Evolutionary conservation across 1,140 invertebrate genomes (phyloP), one percentile per base, ranked within the genome.

Genomic region (Holotrichia oblita): DNA sequence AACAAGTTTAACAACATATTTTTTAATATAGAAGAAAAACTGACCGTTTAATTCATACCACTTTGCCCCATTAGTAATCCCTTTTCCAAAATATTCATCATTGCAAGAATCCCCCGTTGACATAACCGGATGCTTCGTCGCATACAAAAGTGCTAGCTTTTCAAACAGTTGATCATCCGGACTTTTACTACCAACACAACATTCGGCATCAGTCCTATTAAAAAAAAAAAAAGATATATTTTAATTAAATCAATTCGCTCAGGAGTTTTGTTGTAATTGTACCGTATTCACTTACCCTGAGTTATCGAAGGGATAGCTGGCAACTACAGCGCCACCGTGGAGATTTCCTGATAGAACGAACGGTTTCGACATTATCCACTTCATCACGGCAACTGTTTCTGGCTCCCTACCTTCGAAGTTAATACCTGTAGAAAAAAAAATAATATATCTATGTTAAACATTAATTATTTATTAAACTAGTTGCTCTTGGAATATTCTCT

Each of bases 381-480:
- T 92, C 91, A 99, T 99, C 80, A 99, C 90, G 44, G 95, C 95
- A 17, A 93, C 84, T 0, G 98, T 99, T 89, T 99, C 98, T n/a
- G 94, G 94, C 86, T 97, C 93, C 22, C 94, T 88, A 40, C 87
- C 89, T 0, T 89, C 84, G 81, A 88, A 24, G 74, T n/a, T n/a
- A n/a, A n/a, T n/a, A n/a, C n/a, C n/a, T n/a, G n/a, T n/a, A n/a
- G n/a, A n/a, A n/a, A n/a, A n/a, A n/a, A n/a, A n/a, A n/a, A n/a
- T n/a, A n/a, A n/a, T n/a, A n/a, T n/a, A n/a, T n/a, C n/a, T n/a
- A n/a, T n/a, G n/a, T n/a, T n/a, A n/a, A n/a, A n/a, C n/a, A n/a
- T n/a, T n/a, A n/a, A n/a, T n/a, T n/a, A n/a, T n/a, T n/a, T n/a
- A n/a, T n/a, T n/a, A n/a, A n/a, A n/a, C n/a, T n/a, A n/a, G n/a